Evolutionary conservation across 2,888 invertebrate species (phyloP), one percentile per base, ranked within the genome.

Genomic region (Mythimna ferrago): DNA sequence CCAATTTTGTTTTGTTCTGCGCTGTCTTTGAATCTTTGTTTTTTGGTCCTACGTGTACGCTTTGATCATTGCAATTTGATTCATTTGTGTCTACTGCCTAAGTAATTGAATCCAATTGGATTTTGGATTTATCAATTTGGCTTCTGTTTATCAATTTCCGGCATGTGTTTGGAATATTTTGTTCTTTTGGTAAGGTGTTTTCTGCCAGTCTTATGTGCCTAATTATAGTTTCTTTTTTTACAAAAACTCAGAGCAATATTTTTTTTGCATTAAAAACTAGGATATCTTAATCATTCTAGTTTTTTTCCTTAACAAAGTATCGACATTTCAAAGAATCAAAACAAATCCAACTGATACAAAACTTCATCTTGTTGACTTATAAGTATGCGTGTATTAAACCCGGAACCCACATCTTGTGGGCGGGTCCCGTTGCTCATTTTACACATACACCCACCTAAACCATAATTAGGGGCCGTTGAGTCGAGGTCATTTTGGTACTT

Each of bases 361-460:
- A 58, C 64, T 58, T 26, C 10, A 9, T 77, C 62, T 79, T 67
- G 70, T 67, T 69, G 71, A 54, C n/a, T 78, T 79, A 57, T 65
- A 76, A 73, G 75, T 48, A 62, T 71, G 48, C 72, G 71, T 75
- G 78, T 84, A 78, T 84, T 78, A 78, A 84, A 87, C 89, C 85
- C 89, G 88, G 89, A 89, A 88, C 86, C 70, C 76, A 87, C 81
- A 62, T 78, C 53, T 62, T 61, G 86, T 87, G 81, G 83, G 88
- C 77, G 87, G 85, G 73, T 78, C 79, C 86, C 83, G 86, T 86
- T 85, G 73, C 56, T 81, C 72, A 75, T 74, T 80, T 86, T 73
- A 76, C 85, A 86, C 78, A 66, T 82, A 86, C 88, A 78, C 84
- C 83, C 83, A 87, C 86, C 81, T 75, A 78, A 80, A 66, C 76